A percentile compares a stretch with the other conserved stretches of the same genome.
These are phyloP conservation scores for Solenodon paradoxus DNA, from an alignment of 2,113 vertebrate species.

Conservation along the genomic window DNA sequence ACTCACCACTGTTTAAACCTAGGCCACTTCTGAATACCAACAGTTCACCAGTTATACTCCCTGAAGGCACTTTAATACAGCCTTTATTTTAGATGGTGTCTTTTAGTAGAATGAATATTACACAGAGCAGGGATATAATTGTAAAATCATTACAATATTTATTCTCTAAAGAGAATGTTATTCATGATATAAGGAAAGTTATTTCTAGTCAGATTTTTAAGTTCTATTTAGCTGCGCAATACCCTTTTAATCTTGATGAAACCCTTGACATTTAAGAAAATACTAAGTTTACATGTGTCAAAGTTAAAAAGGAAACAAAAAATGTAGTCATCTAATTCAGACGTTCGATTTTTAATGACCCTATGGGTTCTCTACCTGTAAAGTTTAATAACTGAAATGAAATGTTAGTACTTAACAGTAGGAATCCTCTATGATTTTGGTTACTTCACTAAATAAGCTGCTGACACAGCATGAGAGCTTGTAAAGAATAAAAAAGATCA, in stretches of 20 bases:
- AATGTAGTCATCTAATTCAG: neutral
- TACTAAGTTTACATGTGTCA: slow-evolving; percentile 1
- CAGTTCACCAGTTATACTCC: neutral
- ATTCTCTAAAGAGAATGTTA: neutral
- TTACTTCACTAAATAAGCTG: slow-evolving; percentile 50
- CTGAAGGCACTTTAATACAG: neutral
- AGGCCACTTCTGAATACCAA: neutral
- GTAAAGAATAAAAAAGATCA: slow-evolving; percentile 30
- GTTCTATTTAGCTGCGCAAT: neutral
- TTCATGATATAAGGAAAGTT: neutral
- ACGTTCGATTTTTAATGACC: neutral
- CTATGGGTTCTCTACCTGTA: neutral
- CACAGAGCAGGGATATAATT: neutral
- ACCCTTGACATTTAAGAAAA: neutral
- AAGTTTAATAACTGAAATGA: slow-evolving; percentile 46
- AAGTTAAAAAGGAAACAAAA: slow-evolving; percentile 30
- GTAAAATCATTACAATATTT: slow-evolving; percentile 15
- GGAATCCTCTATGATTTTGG: slow-evolving; percentile 27
- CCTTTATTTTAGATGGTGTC: neutral
- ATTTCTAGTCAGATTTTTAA: neutral
- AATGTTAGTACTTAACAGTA: slow-evolving; percentile 39
- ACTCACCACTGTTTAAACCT: neutral
- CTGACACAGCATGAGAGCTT: slow-evolving; percentile 63
- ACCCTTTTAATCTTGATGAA: neutral
- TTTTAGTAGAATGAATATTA: neutral